Base-by-base conservation (phyloP, 2,888 invertebrate genomes). In the Nineta flava region DNA sequence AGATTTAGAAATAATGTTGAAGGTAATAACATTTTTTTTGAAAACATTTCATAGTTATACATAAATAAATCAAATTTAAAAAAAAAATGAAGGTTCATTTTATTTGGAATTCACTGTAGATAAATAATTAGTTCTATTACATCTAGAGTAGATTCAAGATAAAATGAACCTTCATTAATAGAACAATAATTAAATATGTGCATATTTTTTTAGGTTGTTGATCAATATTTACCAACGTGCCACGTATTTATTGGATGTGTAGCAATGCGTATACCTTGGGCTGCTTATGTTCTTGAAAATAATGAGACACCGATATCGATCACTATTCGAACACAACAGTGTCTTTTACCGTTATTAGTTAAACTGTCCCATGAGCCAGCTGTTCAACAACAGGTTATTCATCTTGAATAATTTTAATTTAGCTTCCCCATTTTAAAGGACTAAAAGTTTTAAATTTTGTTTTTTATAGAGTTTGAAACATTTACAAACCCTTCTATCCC, bases 361-460 rank as follows among this genome's bases (percentile, higher is more conserved):
- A 82, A 84, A 65, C 66, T 85, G 35, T 76, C 81, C 0, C 80
- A 79, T 56, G 84, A 86, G 58, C 80, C 82, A 1, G 78, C 78
- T 59, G 75, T 84, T 21, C 70, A 80, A 56, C 76, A 82, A 65
- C 74, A 71, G 53, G 21, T 17, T 19, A 38, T 38, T 15, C 32
- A 38, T 10, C 13, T 35, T 35, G 9, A 35, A n/a, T 7, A 35
- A 3, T 35, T 35, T 35, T 7, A 13, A 38, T 10, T 32, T 32
- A 9, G 10, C 7, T 32, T 32, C 32, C 32, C 32, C 32, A 9
- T 38, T 5, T 7, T 38, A 12, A 38, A 38, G 2, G 4, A 13
- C 12, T 38, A 6, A 15, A 38, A 38, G 4, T 9, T 15, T n/a
- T 9, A 10, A 26, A n/a, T 26, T 44, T 21, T 44, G 10, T 21